phyloP scores from a whole-genome alignment of 2,797 vertebrate species.

The Ceryle rudis region DNA sequence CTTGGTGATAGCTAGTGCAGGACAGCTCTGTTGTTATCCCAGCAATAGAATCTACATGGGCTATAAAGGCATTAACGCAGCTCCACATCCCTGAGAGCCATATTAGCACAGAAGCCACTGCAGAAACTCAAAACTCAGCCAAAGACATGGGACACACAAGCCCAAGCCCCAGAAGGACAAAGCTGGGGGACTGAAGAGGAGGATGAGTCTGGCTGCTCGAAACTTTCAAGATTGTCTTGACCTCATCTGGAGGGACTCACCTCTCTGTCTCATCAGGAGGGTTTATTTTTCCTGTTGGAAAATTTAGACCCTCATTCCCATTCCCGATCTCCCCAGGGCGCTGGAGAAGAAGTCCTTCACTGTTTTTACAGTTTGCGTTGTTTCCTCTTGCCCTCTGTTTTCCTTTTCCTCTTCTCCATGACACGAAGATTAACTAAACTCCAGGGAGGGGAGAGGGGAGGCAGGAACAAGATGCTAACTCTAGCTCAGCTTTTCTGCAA shows the following conservation, averaged over 20 bases:
- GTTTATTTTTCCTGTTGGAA: conserved; percentile 33
- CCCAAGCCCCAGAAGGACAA: neutral
- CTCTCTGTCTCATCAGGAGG: neutral
- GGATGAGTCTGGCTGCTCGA: neutral
- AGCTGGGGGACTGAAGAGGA: neutral
- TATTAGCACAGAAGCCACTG: neutral
- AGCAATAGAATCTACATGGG: too few relatives aligned
- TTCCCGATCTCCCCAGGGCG: neutral
- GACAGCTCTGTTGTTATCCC: neutral
- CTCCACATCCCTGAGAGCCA: neutral
- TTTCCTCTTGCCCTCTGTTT: conserved; percentile 17
- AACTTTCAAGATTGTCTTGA: neutral
- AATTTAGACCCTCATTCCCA: conserved; percentile 7
- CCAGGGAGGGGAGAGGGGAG: neutral
- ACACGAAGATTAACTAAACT: neutral
- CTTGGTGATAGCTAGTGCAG: neutral
- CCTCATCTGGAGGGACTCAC: neutral
- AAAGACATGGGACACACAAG: neutral
- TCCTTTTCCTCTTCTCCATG: neutral
- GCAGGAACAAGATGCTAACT: neutral
- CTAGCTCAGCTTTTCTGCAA: neutral
- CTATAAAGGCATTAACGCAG: too few relatives aligned
- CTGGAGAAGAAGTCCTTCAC: neutral
- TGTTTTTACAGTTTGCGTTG: conserved; percentile 18
- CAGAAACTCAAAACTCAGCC: neutral